Evolutionary conservation across 2,797 vertebrate genomes (phyloP).

Genomic region (Neomorphus geoffroyi): DNA sequence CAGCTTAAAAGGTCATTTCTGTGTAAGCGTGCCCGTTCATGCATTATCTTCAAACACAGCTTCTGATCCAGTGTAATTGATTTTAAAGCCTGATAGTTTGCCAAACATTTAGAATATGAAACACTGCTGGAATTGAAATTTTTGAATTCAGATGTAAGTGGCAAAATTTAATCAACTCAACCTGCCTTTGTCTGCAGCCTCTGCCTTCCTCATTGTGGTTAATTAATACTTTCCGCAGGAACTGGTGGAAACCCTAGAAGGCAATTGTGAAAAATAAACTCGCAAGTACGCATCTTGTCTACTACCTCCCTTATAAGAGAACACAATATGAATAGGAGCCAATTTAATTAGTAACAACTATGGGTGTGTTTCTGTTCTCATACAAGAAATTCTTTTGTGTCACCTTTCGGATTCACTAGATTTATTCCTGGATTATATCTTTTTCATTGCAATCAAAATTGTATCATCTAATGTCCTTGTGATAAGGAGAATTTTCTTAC

Average conservation of each 20-base stretch:
- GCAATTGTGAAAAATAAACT: neutral
- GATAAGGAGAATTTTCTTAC: neutral
- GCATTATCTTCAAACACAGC: constrained; percentile 37
- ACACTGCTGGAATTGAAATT: constrained; percentile 46
- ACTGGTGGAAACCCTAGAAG: neutral
- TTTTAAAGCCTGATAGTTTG: constrained; percentile 67
- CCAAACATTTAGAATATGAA: constrained; percentile 65
- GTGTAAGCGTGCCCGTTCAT: neutral
- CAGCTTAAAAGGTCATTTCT: constrained; percentile 63
- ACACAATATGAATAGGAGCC: neutral
- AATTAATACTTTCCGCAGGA: constrained; percentile 3
- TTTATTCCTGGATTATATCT: neutral
- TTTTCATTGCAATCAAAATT: neutral
- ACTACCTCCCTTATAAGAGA: neutral
- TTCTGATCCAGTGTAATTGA: constrained; percentile 68
- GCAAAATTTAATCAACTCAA: neutral
- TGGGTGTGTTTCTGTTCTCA: neutral
- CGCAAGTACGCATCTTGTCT: neutral
- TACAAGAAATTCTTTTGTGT: neutral
- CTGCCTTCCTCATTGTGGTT: neutral
- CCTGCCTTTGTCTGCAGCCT: neutral
- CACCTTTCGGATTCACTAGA: neutral
- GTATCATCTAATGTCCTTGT: neutral
- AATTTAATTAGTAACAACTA: neutral
- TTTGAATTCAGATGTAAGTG: constrained; percentile 39